Evolutionary conservation across 2,113 vertebrate genomes (phyloP), one percentile per base, ranked within the genome.

Genomic region (Entomyzon cyanotis): DNA sequence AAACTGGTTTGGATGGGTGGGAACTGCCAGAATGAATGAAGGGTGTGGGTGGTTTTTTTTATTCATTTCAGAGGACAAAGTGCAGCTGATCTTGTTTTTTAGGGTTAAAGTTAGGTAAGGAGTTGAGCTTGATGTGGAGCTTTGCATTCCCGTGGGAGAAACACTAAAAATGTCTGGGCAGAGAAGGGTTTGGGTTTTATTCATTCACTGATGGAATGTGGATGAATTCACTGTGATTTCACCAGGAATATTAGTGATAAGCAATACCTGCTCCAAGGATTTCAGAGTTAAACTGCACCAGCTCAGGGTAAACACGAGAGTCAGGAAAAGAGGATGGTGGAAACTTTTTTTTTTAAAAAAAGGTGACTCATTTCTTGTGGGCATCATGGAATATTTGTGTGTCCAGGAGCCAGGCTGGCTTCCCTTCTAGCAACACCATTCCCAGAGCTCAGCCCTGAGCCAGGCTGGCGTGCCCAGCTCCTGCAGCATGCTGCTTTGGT

Each of bases 351-450:
- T 27, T 31, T 31, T 39, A 7, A 13, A 4, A 15, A 21, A 84
- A 91, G 24, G 92, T 95, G 96, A 97, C 92, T 97, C 95, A 93
- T 35, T 94, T 74, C 67, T 95, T 21, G 28, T 25, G 35, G 75
- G 76, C 91, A 90, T 94, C 80, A 81, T 31, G 95, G 94, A 95
- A 96, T 86, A 70, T 89, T 28, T 65, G 93, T 53, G 70, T 94
- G 91, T 75, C 42, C 41, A 16, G 70, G 56, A 94, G 70, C 39
- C 20, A 11, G 68, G 44, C 76, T 87, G 80, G 62, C 49, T 73
- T 79, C 56, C 11, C 70, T 52, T n/a, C 15, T 2, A 17, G 83
- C 69, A 91, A 1, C 17, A 33, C 53, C 79, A 3, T 21, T 78
- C n/a, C 42, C 49, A 15, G 60, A 50, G 27, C 2, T 2, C 10